Base-by-base conservation (phyloP, 2,797 vertebrate genomes). In the Pantherophis alleghaniensis region DNA sequence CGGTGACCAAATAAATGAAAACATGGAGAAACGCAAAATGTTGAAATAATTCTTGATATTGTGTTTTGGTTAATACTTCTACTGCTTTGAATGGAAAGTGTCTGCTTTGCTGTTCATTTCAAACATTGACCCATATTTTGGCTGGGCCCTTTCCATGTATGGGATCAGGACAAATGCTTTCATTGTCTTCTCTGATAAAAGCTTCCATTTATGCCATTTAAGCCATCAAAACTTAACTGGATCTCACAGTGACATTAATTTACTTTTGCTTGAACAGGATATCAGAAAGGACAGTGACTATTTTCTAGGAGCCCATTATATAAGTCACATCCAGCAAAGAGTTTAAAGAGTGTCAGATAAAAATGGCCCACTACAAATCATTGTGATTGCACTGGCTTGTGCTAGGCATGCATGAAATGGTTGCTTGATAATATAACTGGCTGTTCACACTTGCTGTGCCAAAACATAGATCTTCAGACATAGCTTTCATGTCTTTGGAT, bases 181-280 rank as follows among this genome's bases (percentile, higher is more conserved):
- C 20, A 83, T 83, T 83, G 37, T 83, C 74, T 83, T 24, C 20
- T 83, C 74, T 42, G 4, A 83, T 83, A 47, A 83, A 47, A 83
- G 20, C 37, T 22, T 47, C 37, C 37, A 47, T 83, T 22, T 90
- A 66, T 93, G 66, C 24, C 11, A 87, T 57, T 91, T 28, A 86
- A 42, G 42, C 90, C 92, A 0, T 0, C 42, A 20, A 89, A 20
- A 26, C 12, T 86, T 0, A 0, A 69, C 87, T 4, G 74, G 5
- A 90, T 93, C 89, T 89, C 61, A 93, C 91, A 4, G 7, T 91
- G n/a, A 96, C 95, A 94, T 59, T n/a, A 18, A 90, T 86, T 11
- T 42, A 92, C 5, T 28, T 92, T 88, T 94, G 37, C 88, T 87
- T 88, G 92, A 92, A 66, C 13, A 5, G 1, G 3, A 92, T 88